Evolutionary conservation across 2,888 invertebrate species (phyloP), one percentile per base, ranked within the genome.

Genomic region (Caenorhabditis wallacei): DNA sequence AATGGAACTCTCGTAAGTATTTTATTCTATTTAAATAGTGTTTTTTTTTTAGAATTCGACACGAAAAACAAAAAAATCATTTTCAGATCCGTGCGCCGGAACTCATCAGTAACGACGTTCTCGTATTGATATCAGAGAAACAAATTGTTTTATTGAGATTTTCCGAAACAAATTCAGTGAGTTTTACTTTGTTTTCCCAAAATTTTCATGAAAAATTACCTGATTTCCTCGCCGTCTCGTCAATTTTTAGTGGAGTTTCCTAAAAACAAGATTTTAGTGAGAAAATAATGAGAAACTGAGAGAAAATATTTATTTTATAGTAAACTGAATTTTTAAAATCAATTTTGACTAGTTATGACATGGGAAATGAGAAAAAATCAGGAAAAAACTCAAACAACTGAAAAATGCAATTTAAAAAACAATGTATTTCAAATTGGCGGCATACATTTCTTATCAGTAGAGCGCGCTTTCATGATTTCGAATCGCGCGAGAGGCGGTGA

Each of bases 71-170:
- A 37, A 8, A 30, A 30, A 30, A 8, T 30, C 24, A 43, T 22
- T 79, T 68, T 71, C 54, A 85, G 85, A 75, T 86, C 35, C 74
- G 83, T 16, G 78, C 86, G 1, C 86, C 86, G 1, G 84, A 86
- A 76, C 71, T 86, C 1, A 75, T 86, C 35, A 70, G 68, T 24
- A 80, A 72, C 20, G 86, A 86, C 37, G 79, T 81, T 8, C 71
- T 86, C 0, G 48, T 84, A 0, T 46, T 86, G 4, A 72, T 84
- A 22, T 84, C 84, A 3, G 79, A 84, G 13, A 72, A 72, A 16
- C 84, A 86, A 61, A 46, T 86, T 22, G 64, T 84, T 7, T 61
- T 86, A 0, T 43, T 86, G 22, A 46, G 63, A 20, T 61, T 86
- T 0, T 53, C 81, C 11, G 84, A 83, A 53, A 56, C 81, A 2